Evolutionary conservation across 2,113 vertebrate species (phyloP).

Genomic region (Sardina pilchardus): DNA sequence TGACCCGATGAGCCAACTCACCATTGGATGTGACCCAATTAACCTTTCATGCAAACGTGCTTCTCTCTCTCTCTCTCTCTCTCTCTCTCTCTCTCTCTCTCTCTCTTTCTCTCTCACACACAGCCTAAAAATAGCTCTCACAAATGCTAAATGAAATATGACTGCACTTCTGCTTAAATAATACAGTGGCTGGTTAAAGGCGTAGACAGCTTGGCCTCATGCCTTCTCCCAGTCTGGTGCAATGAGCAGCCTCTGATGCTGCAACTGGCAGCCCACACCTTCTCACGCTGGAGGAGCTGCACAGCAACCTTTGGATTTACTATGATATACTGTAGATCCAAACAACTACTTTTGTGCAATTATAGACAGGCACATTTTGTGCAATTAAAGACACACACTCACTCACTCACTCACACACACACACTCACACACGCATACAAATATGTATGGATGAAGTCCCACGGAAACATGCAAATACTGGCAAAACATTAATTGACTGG

Average conservation of each 20-base stretch:
- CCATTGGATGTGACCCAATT: constrained; percentile 43
- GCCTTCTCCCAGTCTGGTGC: background rate
- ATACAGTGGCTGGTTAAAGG: constrained; percentile 54
- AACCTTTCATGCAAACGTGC: constrained; percentile 48
- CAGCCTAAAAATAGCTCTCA: constrained; percentile 53
- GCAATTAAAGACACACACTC: too few species aligned
- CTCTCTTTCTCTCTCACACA: background rate
- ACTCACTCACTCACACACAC: too few species aligned
- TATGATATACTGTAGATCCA: too few species aligned
- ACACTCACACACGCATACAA: too few species aligned
- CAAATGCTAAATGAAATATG: constrained; percentile 58
- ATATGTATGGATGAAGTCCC: too few species aligned
- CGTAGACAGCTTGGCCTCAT: constrained; percentile 29
- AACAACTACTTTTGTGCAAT: too few species aligned
- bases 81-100: constrained; percentile 19
- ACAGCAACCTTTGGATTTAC: too few species aligned
- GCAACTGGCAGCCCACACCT: background rate
- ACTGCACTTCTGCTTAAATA: constrained; percentile 59
- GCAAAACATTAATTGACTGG: background rate
- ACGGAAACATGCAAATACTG: background rate
- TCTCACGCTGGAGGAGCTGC: background rate
- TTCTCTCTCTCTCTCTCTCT: background rate
- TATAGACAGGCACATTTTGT: too few species aligned
- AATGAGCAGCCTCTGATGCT: background rate
- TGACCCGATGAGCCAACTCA: background rate